Evolutionary conservation across 2,113 vertebrate genomes (phyloP), one percentile per base, ranked within the genome.

Genomic region (Cariama cristata): DNA sequence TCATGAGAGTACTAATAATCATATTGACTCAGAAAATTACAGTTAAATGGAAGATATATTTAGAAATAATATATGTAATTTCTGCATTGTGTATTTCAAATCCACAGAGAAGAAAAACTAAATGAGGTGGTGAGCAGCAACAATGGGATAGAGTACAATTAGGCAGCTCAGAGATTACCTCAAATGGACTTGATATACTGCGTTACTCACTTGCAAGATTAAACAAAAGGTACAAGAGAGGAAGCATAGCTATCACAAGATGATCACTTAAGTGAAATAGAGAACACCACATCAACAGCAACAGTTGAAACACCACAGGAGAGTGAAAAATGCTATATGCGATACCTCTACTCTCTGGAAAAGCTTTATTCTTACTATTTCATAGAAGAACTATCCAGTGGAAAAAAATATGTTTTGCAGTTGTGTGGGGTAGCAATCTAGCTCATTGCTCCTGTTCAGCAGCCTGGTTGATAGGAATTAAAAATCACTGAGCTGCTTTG

Each of bases 21-120:
- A 58, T 72, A 75, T 71, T 93, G 83, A 82, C 60, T 90, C 62
- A 62, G 83, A 96, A 94, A 88, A 93, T 73, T 76, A 26, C 35
- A 79, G 62, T 45, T 93, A 93, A 93, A 82, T 1, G 40, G 64
- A 94, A 94, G 50, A 94, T 76, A 69, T 66, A 94, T 95, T 96
- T 88, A 79, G 79, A 90, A 97, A 90, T 88, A 95, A 88, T 76
- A 13, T 45, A 63, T 50, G 22, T 47, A 69, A 85, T 76, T 94
- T 94, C 66, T 92, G 50, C 50, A 52, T 76, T 89, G 33, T 76
- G 62, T 38, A 76, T 92, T 97, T 91, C 66, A 93, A 95, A 85
- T 62, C 95, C 62, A 35, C 9, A 49, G 80, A 91, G 76, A 63
- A 90, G 85, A 91, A 59, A 23, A 94, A 68, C 38, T 63, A 93